Conservation (phyloP, 2,113 vertebrate genomes). For the Acrocephalus arundinaceus region DNA sequence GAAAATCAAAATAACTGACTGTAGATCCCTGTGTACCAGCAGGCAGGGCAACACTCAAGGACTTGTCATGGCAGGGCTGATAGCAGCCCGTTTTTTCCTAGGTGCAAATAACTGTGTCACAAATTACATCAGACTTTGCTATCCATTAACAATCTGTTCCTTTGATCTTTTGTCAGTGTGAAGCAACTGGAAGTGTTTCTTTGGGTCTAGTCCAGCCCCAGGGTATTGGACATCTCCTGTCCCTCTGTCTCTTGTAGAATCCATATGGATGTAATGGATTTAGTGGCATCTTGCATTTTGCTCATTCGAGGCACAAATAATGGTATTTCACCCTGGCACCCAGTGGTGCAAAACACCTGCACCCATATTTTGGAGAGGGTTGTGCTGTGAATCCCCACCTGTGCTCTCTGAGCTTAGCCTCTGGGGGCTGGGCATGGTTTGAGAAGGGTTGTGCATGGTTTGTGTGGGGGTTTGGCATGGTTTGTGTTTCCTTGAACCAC, state of each 20-base stretch:
- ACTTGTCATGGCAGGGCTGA: neutral
- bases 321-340: neutral
- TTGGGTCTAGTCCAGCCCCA: neutral
- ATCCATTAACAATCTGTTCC: neutral
- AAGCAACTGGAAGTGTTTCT: neutral
- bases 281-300: neutral
- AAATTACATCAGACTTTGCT: neutral
- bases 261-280: neutral
- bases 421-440: neutral
- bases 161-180: neutral
- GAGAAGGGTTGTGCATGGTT: neutral
- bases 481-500: neutral
- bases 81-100: neutral
- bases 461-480: neutral
- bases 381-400: neutral
- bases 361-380: neutral
- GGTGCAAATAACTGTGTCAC: neutral
- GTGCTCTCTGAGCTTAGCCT: neutral
- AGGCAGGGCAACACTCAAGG: neutral
- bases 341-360: neutral
- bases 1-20: neutral
- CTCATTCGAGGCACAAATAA: neutral
- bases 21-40: neutral
- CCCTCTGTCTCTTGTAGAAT: neutral
- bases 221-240: fast-evolving